These are phyloP conservation scores for Amphipyra berbera DNA, from an alignment of 2,888 invertebrate species.

Conservation along the genomic window DNA sequence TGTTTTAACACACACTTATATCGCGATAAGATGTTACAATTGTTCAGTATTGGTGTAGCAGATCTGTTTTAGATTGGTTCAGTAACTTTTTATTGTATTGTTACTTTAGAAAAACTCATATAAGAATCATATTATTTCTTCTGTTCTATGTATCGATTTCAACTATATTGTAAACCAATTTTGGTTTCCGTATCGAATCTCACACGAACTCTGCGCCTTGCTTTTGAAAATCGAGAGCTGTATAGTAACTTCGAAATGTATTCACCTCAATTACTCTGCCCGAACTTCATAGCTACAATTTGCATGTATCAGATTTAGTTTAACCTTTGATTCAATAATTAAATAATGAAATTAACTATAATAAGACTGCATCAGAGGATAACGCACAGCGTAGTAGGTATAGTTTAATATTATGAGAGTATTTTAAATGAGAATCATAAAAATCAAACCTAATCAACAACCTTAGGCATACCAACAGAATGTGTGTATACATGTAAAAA, in stretches of 20 bases:
- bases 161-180: no score
- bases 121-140: no score
- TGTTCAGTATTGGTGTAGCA: slow-evolving; percentile 15
- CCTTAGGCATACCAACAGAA: neutral
- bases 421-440: no score
- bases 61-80: slow-evolving; percentile 31
- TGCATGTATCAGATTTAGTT: slow-evolving; percentile 14
- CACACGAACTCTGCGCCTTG: no score
- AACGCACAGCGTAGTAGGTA: no score
- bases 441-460: no score
- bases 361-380: neutral
- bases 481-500: neutral
- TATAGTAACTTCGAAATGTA: slow-evolving; percentile 22
- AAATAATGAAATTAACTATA: neutral
- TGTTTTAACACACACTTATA: slow-evolving; percentile 55
- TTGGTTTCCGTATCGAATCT: no score
- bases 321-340: neutral
- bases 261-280: slow-evolving; percentile 37
- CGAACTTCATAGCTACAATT: slow-evolving; percentile 40
- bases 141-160: no score
- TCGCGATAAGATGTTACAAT: slow-evolving; percentile 41
- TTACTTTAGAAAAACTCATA: no score
- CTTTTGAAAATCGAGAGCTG: no score
- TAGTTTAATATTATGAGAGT: no score
- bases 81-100: neutral